phyloP scores from a whole-genome alignment of 2,888 invertebrate genomes.

The Therioaphis trifolii region DNA sequence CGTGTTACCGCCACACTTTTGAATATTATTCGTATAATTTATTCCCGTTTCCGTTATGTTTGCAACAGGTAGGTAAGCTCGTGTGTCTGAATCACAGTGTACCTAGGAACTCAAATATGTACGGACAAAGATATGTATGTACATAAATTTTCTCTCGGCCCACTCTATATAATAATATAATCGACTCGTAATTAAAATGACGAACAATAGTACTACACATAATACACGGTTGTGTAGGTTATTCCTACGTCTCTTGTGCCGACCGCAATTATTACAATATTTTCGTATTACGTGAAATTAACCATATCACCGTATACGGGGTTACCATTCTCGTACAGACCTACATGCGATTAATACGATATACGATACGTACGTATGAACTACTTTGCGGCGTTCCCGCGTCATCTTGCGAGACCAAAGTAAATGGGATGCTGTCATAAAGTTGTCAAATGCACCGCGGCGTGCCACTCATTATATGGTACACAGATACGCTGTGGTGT shows the following conservation, averaged over 20 bases:
- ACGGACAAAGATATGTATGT: too few relatives aligned
- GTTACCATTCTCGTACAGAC: neutral
- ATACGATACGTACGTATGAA: neutral
- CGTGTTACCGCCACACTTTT: too few relatives aligned
- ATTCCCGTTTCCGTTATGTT: slow-evolving; percentile 23
- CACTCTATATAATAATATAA: neutral
- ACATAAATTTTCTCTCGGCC: too few relatives aligned
- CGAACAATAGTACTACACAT: neutral
- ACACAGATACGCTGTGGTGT: too few relatives aligned
- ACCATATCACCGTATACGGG: neutral
- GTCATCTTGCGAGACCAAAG: neutral
- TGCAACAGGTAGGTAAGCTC: too few relatives aligned
- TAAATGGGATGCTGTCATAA: neutral
- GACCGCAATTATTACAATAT: neutral
- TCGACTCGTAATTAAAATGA: neutral
- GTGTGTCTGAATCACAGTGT: too few relatives aligned
- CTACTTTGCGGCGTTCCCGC: neutral
- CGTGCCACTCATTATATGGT: too few relatives aligned
- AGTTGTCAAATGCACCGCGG: slow-evolving; percentile 6
- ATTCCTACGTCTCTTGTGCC: neutral
- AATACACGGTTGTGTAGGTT: neutral
- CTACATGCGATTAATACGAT: neutral
- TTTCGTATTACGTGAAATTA: neutral
- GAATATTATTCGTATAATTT: neutral
- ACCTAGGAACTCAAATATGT: too few relatives aligned